Percentiles rank a stretch among this genome's conserved stretches.
Conservation (phyloP, 2,888 invertebrate genomes). For the Poecilobothrus nobilitatus region DNA sequence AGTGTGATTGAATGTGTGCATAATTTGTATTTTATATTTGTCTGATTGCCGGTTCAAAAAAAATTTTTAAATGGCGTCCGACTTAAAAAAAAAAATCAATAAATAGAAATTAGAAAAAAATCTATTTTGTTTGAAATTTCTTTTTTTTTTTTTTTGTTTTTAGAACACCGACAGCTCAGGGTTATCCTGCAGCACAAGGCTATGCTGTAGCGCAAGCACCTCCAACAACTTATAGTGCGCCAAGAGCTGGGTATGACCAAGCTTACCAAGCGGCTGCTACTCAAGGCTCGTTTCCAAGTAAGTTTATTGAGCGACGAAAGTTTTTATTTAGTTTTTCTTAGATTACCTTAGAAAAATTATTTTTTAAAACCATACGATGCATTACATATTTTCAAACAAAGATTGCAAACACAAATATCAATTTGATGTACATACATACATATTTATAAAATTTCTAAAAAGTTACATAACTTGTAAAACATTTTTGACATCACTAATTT, state of each 20-base stretch:
- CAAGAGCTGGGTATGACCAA: slow-evolving; percentile 73
- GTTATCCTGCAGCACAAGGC: slow-evolving; percentile 75
- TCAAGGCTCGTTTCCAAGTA: slow-evolving; percentile 51
- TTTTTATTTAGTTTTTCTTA: too few relatives aligned
- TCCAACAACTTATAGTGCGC: slow-evolving; percentile 77
- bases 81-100: slow-evolving; percentile 19
- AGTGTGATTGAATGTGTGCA: background rate
- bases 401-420: too few relatives aligned
- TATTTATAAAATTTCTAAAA: too few relatives aligned
- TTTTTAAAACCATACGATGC: too few relatives aligned
- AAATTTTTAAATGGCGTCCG: slow-evolving; percentile 20
- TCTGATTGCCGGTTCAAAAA: slow-evolving; percentile 31
- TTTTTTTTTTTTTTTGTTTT: too few relatives aligned
- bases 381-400: too few relatives aligned
- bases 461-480: too few relatives aligned
- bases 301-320: slow-evolving; percentile 18
- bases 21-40: background rate
- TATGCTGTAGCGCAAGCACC: slow-evolving; percentile 76
- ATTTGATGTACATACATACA: too few relatives aligned
- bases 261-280: slow-evolving; percentile 72
- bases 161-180: slow-evolving; percentile 65
- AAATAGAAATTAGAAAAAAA: background rate
- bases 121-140: slow-evolving; percentile 4
- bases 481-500: too few relatives aligned
- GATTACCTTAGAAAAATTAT: too few relatives aligned